A percentile compares a stretch with the other conserved stretches of the same genome.
Conservation (phyloP, 2,888 invertebrate genomes). For the Pegoplata infirma region DNA sequence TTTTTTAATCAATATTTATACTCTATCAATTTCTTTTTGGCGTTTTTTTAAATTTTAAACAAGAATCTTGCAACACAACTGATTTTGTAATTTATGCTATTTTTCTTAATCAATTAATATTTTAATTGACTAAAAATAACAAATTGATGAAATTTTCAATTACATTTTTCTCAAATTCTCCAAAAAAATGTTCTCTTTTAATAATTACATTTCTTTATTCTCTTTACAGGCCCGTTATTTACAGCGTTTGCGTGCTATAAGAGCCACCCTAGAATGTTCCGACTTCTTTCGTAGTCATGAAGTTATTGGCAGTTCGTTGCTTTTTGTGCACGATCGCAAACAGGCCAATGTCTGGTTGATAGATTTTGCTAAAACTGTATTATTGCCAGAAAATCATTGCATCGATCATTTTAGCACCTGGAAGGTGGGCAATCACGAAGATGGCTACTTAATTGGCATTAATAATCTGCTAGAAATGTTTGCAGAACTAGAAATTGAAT, state of each 20-base stretch:
- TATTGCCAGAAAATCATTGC: conserved; percentile 85
- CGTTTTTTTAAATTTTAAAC: no score
- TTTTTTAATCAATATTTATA: no score
- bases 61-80: no score
- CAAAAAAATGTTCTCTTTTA: neutral
- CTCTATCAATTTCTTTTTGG: no score
- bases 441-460: conserved; percentile 95
- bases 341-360: conserved; percentile 97
- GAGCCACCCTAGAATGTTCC: conserved; percentile 89
- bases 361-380: conserved; percentile 97
- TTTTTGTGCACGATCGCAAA: conserved; percentile 94
- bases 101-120: no score
- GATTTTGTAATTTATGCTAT: no score
- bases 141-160: neutral
- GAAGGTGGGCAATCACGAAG: conserved; percentile 97
- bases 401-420: conserved; percentile 91
- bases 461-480: conserved; percentile 94
- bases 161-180: neutral
- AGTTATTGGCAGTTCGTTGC: conserved; percentile 94
- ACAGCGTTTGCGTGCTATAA: conserved; percentile 90
- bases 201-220: neutral
- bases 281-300: conserved; percentile 95
- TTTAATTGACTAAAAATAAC: no score
- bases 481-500: conserved; percentile 70
- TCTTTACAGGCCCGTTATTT: conserved; percentile 86